Base-by-base conservation (phyloP, 2,888 invertebrate species). In the Brachynemurus nebulosus region DNA sequence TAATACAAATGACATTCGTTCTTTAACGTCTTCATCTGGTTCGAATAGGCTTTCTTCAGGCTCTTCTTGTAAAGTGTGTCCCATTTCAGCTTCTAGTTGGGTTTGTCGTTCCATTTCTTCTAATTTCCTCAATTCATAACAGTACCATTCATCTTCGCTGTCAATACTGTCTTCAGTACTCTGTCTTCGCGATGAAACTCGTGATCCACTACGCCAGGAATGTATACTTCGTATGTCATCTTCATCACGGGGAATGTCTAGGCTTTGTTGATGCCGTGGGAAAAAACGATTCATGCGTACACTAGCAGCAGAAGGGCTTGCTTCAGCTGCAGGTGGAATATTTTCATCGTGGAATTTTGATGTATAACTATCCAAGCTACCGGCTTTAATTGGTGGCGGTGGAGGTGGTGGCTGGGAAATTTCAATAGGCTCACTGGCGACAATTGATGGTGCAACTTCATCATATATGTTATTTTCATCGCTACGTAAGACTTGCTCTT, bases 161-260 rank as follows among this genome's bases (percentile, higher is more conserved):
- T 91, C 91, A 45, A 91, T 90, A 55, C 88, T 88, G 54, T 90
- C 90, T 66, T 91, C 91, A 0, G 90, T 90, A 57, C 89, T 89
- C 65, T 91, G 90, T 41, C 90, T 72, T 51, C 90, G 71, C 0
- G 89, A 89, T 2, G 89, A 89, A 2, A 85, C 82, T 52, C 85
- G 69, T 0, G 89, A 90, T 1, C 86, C 80, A 55, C 89, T 89
- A 53, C 89, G 72, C 72, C 84, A 86, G 0, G 89, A 89, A 65
- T 89, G 84, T 2, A 86, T 89, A 59, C 89, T 89, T 53, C 80
- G 72, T 53, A 80, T 86, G 55, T 90, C 90, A 48, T 90, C 89
- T 51, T 88, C 86, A 47, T 81, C 83, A 58, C 76, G 78, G 2
- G 86, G 88, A 56, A 86, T 85, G 62, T 86, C 86, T 38, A 86